These are phyloP conservation scores for Apistogramma diplotaenia DNA, from an alignment of 2,113 vertebrate species.

Conservation along the genomic window DNA sequence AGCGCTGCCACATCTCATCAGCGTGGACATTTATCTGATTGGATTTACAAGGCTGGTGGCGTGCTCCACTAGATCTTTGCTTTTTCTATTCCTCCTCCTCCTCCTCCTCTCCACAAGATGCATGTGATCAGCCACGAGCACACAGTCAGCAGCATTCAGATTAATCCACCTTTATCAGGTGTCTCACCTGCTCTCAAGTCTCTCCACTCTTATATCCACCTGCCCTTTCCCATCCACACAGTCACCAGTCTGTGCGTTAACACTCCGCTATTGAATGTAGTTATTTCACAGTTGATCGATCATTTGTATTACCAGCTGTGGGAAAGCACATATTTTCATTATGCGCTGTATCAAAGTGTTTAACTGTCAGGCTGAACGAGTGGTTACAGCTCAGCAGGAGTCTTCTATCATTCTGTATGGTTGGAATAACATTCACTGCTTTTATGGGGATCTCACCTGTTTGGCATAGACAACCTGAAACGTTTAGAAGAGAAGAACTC, in stretches of 20 bases:
- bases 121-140: neutral
- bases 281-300: conserved; percentile 33
- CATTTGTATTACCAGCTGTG: conserved; percentile 14
- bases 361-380: neutral
- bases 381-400: neutral
- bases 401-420: neutral
- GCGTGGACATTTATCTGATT: neutral
- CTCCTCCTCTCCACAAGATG: neutral
- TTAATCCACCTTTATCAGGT: conserved; percentile 20
- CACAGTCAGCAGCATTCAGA: neutral
- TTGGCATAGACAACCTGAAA: neutral
- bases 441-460: too few relatives aligned
- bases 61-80: neutral
- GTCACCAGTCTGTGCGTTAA: neutral
- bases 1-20: neutral
- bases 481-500: neutral
- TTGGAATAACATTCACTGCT: neutral
- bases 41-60: neutral
- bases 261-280: neutral
- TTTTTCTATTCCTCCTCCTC: neutral
- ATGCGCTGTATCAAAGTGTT: neutral
- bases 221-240: conserved; percentile 13
- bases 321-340: conserved; percentile 17
- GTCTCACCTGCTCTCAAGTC: conserved; percentile 30
- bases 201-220: conserved; percentile 29